A percentile compares a stretch with the other conserved stretches of the same genome.
phyloP scores from a whole-genome alignment of 2,797 vertebrate species.

The Eulemur mongoz region DNA sequence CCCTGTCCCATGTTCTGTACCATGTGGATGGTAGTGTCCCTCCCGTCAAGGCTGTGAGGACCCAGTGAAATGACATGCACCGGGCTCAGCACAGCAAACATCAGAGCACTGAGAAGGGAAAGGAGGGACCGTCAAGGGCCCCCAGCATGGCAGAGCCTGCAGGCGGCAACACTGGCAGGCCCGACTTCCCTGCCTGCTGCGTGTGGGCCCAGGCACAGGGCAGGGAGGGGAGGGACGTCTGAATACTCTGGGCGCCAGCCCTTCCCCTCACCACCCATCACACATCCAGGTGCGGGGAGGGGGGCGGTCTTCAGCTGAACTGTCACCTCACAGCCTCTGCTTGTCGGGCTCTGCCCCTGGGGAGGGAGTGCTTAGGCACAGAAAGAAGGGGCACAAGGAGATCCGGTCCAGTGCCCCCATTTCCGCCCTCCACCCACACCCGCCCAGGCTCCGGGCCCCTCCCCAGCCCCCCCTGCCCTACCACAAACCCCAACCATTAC shows the following conservation, averaged over 20 bases:
- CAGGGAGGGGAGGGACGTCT: background rate
- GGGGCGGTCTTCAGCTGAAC: background rate
- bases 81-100: background rate
- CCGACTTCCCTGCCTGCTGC: background rate
- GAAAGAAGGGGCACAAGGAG: slow-evolving; percentile 35
- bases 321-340: background rate
- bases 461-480: background rate
- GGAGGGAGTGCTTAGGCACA: background rate
- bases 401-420: slow-evolving; percentile 74
- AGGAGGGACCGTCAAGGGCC: background rate
- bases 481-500: slow-evolving; percentile 19
- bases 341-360: background rate
- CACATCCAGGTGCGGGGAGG: fast-evolving
- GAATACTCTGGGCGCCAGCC: background rate
- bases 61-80: background rate
- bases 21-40: fast-evolving
- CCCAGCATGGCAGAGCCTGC: background rate
- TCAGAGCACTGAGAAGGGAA: background rate
- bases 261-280: background rate
- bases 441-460: slow-evolving; percentile 25
- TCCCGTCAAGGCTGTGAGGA: background rate
- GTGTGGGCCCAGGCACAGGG: background rate
- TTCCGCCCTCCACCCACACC: slow-evolving; percentile 65
- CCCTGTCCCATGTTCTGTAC: background rate
- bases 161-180: fast-evolving